Evolutionary conservation across 2,113 vertebrate genomes (phyloP).

Genomic region (Pelusios castaneus): DNA sequence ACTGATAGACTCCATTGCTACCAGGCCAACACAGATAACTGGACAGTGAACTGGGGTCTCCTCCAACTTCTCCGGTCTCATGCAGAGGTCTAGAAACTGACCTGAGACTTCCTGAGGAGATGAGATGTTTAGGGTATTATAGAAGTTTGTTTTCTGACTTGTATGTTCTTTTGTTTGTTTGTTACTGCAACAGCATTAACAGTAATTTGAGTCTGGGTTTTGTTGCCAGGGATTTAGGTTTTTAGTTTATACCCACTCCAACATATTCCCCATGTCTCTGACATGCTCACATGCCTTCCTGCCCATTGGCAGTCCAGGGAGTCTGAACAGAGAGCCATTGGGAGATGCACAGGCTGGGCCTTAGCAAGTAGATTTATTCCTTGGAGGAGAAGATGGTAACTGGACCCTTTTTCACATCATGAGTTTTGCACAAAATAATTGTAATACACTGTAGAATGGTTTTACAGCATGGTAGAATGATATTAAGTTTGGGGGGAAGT

Average conservation of each 20-base stretch:
- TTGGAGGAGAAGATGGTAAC: neutral
- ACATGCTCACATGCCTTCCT: neutral
- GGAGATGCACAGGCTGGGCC: neutral
- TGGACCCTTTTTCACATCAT: neutral
- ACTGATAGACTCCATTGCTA: neutral
- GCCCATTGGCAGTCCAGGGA: neutral
- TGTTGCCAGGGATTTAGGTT: neutral
- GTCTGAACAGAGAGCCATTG: conserved; percentile 15
- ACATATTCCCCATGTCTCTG: neutral
- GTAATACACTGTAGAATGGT: neutral
- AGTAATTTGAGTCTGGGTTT: neutral
- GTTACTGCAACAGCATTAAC: neutral
- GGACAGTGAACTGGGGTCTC: neutral
- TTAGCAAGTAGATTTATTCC: neutral
- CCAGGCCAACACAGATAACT: neutral
- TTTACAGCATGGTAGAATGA: neutral
- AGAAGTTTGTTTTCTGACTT: neutral
- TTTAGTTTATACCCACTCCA: conserved; percentile 17
- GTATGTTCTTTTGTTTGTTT: neutral
- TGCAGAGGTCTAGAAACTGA: neutral
- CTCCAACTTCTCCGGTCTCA: neutral
- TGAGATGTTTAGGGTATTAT: neutral
- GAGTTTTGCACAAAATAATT: neutral
- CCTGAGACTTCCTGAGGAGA: neutral
- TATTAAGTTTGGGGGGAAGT: neutral